Conservation (phyloP, 2,888 invertebrate species). For the Gymnocheta viridis region DNA sequence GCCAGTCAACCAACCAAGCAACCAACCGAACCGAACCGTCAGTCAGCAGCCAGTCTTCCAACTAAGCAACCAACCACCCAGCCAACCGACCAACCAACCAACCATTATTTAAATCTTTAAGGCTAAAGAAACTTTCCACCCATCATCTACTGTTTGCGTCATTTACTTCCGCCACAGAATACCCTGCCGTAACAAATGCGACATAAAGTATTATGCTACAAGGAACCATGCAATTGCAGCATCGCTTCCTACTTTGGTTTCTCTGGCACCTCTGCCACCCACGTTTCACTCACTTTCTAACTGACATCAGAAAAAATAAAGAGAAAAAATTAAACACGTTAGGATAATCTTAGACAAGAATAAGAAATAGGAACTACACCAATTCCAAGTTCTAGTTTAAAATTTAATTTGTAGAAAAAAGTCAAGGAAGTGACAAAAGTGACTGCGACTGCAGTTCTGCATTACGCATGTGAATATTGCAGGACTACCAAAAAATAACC, state of each 20-base stretch:
- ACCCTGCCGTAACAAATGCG: conserved; percentile 62
- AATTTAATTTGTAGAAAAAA: neutral
- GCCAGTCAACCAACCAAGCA: conserved; percentile 18
- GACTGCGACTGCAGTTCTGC: too few relatives aligned
- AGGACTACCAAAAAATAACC: too few relatives aligned
- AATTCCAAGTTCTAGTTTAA: neutral
- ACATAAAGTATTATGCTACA: conserved; percentile 61
- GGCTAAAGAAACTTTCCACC: conserved; percentile 35
- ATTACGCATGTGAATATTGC: too few relatives aligned
- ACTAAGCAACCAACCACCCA: conserved; percentile 16
- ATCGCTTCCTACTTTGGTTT: neutral
- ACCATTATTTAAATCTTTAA: conserved; percentile 44
- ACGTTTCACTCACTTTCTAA: neutral
- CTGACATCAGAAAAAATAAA: neutral
- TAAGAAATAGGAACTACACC: conserved; percentile 13
- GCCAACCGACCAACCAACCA: conserved; percentile 21
- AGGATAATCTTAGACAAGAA: neutral
- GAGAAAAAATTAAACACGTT: neutral
- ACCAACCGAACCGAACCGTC: conserved; percentile 9
- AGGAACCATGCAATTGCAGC: conserved; percentile 47
- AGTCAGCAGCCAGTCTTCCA: conserved; percentile 18
- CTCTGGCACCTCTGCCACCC: neutral
- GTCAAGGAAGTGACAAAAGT: too few relatives aligned
- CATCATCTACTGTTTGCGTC: conserved; percentile 64
- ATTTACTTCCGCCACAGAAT: conserved; percentile 67